A percentile compares a stretch with the other conserved stretches of the same genome.
These are phyloP conservation scores for Buteo buteo DNA, from an alignment of 2,113 vertebrate genomes.

Conservation along the genomic window DNA sequence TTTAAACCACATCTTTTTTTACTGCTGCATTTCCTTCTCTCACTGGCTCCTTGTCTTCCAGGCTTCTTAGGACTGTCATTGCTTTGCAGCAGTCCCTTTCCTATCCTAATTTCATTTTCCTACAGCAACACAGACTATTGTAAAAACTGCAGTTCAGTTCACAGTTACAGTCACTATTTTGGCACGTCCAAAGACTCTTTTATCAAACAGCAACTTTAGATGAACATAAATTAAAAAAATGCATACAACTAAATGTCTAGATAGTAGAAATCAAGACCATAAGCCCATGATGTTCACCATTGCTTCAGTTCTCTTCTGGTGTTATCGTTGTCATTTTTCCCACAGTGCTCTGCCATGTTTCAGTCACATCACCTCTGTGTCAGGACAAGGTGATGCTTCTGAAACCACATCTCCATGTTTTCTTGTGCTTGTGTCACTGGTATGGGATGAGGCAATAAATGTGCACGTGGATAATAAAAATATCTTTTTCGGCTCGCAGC, in stretches of 20 bases:
- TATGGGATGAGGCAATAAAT: not conserved
- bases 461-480: not conserved
- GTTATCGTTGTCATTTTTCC: not conserved
- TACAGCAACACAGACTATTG: not conserved
- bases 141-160: not conserved
- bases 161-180: not conserved
- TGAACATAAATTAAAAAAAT: not conserved
- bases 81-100: not conserved
- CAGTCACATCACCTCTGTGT: not conserved
- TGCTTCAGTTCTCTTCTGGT: not conserved
- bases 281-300: not conserved
- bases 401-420: not conserved
- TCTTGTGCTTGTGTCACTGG: not conserved
- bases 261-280: not conserved
- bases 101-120: not conserved
- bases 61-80: not conserved
- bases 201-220: not conserved
- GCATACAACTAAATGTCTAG: not conserved
- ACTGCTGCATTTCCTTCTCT: not conserved
- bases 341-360: not conserved
- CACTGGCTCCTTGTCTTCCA: not conserved
- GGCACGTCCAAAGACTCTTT: not conserved
- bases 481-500: not conserved
- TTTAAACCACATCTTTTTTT: not conserved
- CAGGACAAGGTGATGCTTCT: not conserved